A percentile compares a stretch with the other conserved stretches of the same genome.
Conservation (phyloP, 1,140 invertebrate genomes). For the Caenorhabditis briggsae region DNA sequence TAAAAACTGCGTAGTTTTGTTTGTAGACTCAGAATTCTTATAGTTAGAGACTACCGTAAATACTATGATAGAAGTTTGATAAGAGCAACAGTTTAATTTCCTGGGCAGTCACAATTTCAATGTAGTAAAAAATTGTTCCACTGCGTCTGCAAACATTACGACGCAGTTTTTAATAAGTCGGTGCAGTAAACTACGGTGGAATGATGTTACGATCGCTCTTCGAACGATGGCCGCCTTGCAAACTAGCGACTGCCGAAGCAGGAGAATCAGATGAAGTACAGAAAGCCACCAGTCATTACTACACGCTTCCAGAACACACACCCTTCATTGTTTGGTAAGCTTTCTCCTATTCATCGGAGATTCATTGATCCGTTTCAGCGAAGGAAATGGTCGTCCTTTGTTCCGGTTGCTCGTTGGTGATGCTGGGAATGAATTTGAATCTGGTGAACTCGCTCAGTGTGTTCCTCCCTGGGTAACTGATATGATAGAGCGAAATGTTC, state of each 20-base stretch:
- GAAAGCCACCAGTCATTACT: conserved; percentile 86
- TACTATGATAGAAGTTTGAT: no score
- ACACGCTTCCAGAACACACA: conserved; percentile 92
- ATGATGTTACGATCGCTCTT: conserved; percentile 92
- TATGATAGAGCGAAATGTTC: conserved; percentile 84
- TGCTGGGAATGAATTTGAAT: conserved; percentile 94
- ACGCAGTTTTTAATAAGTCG: background rate
- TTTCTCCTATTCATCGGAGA: conserved; percentile 56
- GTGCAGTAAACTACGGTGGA: conserved; percentile 92
- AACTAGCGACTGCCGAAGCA: conserved; percentile 76
- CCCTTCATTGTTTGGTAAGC: conserved; percentile 93
- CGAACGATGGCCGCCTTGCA: conserved; percentile 89
- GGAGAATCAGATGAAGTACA: conserved; percentile 68
- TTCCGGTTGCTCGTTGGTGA: conserved; percentile 91
- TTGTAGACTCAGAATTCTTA: no score
- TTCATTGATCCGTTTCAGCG: conserved; percentile 81
- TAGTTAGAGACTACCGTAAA: no score
- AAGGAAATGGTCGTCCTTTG: conserved; percentile 92
- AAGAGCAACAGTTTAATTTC: no score
- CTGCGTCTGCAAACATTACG: conserved; percentile 19
- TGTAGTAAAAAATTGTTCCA: background rate
- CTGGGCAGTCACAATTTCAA: no score
- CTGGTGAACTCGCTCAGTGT: conserved; percentile 90
- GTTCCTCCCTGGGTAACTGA: conserved; percentile 96
- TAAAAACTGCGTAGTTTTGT: no score